Conservation (phyloP, 2,113 vertebrate genomes). For the Poecilia latipinna region DNA sequence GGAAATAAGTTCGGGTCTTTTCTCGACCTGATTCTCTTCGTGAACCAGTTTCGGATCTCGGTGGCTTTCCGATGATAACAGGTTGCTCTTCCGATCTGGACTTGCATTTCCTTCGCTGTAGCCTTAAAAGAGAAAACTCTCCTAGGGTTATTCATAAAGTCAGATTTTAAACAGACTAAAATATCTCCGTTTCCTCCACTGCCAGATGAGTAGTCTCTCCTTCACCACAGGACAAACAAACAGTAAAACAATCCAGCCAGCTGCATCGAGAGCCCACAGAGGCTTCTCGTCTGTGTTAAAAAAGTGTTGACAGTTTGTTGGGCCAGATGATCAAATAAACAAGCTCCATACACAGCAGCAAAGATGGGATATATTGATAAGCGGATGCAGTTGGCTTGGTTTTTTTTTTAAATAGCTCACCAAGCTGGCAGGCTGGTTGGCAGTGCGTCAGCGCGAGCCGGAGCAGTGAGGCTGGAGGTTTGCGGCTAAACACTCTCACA, state of each 20-base stretch:
- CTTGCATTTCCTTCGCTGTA: constrained; percentile 19
- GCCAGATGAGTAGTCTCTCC: constrained; percentile 31
- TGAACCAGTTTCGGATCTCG: neutral
- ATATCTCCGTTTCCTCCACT: constrained; percentile 41
- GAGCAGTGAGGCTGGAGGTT: constrained; percentile 50
- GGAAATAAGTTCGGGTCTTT: too few relatives aligned
- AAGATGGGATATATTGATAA: constrained; percentile 52
- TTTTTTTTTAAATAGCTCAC: constrained; percentile 56
- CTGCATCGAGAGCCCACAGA: constrained; percentile 28
- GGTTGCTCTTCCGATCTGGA: constrained; percentile 6
- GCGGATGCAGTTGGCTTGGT: constrained; percentile 18
- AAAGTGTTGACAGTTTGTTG: constrained; percentile 39
- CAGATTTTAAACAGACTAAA: constrained; percentile 41
- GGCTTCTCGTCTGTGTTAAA: constrained; percentile 28
- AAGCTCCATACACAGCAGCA: constrained; percentile 11
- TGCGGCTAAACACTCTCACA: constrained; percentile 57
- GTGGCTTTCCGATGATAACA: constrained; percentile 34
- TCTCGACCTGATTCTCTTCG: neutral
- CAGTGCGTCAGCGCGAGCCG: constrained; percentile 63
- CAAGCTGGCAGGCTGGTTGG: constrained; percentile 38
- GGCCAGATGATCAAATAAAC: constrained; percentile 53
- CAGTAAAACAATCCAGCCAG: constrained; percentile 43
- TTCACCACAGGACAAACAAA: constrained; percentile 65
- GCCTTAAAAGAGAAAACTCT: constrained; percentile 18
- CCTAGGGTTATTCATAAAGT: constrained; percentile 1